Evolutionary conservation across 2,888 invertebrate genomes (phyloP).

Genomic region (Onchidella celtica): DNA sequence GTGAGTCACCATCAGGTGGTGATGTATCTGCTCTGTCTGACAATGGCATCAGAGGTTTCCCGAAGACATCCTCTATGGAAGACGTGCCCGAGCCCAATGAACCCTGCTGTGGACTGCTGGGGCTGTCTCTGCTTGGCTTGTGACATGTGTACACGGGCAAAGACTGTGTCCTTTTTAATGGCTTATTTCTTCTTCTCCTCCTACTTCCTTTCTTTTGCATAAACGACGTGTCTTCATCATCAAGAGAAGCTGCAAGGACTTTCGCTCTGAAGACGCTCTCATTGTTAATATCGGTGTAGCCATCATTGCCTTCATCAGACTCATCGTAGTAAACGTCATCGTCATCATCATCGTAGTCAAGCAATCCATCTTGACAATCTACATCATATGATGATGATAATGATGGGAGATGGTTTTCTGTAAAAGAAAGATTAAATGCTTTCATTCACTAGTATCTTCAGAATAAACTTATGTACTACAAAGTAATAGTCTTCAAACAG

Average conservation of each 20-base stretch:
- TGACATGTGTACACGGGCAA: constrained; percentile 21
- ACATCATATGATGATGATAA: constrained; percentile 17
- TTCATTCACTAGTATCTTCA: not conserved
- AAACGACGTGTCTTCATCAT: constrained; percentile 43
- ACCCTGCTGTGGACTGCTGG: not conserved
- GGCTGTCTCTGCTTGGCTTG: not conserved
- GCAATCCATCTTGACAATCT: not conserved
- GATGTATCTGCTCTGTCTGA: constrained; percentile 31
- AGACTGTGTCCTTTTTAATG: constrained; percentile 20
- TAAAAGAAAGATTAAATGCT: not conserved
- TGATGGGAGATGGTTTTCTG: constrained; percentile 18
- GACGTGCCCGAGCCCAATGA: not conserved
- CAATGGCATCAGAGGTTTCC: constrained; percentile 9
- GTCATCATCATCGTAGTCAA: constrained; percentile 20
- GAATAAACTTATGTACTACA: too few species aligned
- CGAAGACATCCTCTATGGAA: not conserved
- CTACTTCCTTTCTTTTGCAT: constrained; percentile 5
- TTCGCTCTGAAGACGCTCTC: constrained; percentile 39
- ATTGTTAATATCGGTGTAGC: constrained; percentile 1
- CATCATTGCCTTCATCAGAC: constrained; percentile 27
- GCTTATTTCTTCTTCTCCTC: not conserved
- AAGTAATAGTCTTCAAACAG: too few species aligned
- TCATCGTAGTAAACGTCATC: constrained; percentile 15
- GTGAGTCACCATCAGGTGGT: constrained; percentile 37
- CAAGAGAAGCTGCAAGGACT: constrained; percentile 34